These are phyloP conservation scores for Notospermus geniculatus DNA, from an alignment of 1,140 invertebrate genomes.

Conservation along the genomic window DNA sequence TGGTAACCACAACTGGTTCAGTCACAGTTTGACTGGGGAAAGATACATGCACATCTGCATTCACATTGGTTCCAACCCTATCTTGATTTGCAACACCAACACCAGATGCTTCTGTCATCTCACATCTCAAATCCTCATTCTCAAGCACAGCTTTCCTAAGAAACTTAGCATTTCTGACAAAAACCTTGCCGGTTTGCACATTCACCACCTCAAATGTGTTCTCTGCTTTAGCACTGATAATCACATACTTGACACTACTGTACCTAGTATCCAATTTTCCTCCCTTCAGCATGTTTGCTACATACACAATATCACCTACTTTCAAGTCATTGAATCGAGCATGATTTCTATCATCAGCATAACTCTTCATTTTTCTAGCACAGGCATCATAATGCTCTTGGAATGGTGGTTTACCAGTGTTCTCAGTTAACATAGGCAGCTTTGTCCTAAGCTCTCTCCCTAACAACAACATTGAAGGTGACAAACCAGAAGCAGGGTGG, in stretches of 20 bases:
- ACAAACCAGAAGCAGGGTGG: not conserved
- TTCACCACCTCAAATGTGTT: not conserved
- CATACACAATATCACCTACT: constrained; percentile 1
- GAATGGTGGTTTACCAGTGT: not conserved
- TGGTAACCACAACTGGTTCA: no score
- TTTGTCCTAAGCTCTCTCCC: not conserved
- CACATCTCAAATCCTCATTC: no score
- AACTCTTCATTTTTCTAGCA: not conserved
- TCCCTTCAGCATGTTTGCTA: not conserved
- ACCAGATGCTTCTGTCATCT: no score
- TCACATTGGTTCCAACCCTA: no score
- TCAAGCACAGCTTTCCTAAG: not conserved
- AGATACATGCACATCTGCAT: no score
- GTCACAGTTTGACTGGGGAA: no score
- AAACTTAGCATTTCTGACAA: not conserved
- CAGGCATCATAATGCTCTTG: constrained; percentile 1
- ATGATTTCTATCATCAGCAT: not conserved
- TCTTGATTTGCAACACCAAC: no score
- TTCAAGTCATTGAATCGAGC: not conserved
- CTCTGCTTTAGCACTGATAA: not conserved
- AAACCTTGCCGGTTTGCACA: not conserved
- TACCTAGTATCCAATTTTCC: not conserved
- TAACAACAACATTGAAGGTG: not conserved
- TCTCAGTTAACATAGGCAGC: not conserved
- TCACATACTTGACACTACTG: not conserved